These are phyloP conservation scores for Syngnathus floridae DNA, from an alignment of 2,113 vertebrate genomes.

Conservation along the genomic window DNA sequence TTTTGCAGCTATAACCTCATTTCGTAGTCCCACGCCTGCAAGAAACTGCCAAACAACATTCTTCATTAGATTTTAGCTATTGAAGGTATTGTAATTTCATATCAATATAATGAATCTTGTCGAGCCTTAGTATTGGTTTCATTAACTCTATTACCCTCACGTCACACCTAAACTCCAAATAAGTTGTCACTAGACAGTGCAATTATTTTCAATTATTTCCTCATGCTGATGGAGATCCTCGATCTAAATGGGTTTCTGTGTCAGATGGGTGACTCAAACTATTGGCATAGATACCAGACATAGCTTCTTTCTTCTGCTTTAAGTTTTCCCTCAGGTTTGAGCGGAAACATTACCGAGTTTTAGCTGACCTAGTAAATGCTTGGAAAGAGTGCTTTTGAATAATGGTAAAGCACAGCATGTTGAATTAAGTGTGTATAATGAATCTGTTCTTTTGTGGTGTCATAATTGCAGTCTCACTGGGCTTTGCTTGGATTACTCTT, in stretches of 20 bases:
- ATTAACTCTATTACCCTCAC: not conserved
- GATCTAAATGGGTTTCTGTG: constrained; percentile 69
- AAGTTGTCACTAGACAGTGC: constrained; percentile 52
- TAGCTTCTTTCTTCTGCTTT: constrained; percentile 33
- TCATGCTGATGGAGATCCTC: constrained; percentile 60
- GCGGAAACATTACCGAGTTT: constrained; percentile 18
- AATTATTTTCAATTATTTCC: constrained; percentile 58
- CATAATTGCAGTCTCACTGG: constrained; percentile 14
- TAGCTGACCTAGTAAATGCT: not conserved
- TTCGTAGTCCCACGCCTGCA: constrained; percentile 14
- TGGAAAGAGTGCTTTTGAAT: constrained; percentile 7
- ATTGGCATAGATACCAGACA: constrained; percentile 61
- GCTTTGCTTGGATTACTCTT: constrained; percentile 14
- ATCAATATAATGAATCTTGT: not conserved
- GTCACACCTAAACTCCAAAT: constrained; percentile 1
- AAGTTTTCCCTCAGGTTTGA: constrained; percentile 35
- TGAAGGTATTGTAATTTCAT: not conserved
- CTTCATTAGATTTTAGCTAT: not conserved
- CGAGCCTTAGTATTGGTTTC: not conserved
- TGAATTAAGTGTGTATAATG: constrained; percentile 18
- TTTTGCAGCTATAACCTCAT: constrained; percentile 16
- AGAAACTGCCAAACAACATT: not conserved
- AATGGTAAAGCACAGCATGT: constrained; percentile 10
- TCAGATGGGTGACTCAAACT: constrained; percentile 34
- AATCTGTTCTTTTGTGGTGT: constrained; percentile 7